These are phyloP conservation scores for Sebastes minor DNA, from an alignment of 2,797 vertebrate species.

Conservation along the genomic window DNA sequence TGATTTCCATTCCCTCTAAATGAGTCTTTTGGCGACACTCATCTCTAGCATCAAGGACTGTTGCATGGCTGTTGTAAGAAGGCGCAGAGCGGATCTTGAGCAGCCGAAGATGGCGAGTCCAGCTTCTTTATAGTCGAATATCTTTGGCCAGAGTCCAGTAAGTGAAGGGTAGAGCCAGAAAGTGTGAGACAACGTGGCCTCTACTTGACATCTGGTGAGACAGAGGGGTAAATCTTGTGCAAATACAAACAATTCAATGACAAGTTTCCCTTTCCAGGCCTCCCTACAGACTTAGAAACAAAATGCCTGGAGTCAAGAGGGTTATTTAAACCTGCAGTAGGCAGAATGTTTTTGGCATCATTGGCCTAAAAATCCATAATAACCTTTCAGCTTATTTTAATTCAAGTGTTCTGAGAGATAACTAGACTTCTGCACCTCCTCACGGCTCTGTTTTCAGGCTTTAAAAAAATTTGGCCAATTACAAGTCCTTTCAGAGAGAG, in stretches of 20 bases:
- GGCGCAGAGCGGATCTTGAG: background rate
- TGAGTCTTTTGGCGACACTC: background rate
- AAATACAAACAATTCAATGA: background rate
- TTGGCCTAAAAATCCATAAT: too few species aligned
- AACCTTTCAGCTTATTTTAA: too few species aligned
- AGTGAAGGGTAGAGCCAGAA: background rate
- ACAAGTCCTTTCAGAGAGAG: too few species aligned
- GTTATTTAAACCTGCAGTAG: background rate
- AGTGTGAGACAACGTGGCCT: background rate
- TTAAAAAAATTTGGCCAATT: too few species aligned
- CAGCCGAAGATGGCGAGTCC: background rate
- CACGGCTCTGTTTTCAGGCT: too few species aligned
- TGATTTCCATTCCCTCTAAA: background rate
- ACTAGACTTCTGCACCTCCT: too few species aligned
- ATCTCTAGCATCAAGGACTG: background rate
- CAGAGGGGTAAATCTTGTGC: background rate
- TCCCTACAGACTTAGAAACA: background rate
- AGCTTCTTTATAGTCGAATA: background rate
- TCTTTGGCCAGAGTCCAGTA: background rate
- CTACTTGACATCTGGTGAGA: background rate
- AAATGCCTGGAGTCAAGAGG: background rate
- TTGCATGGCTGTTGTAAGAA: background rate
- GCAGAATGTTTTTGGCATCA: too few species aligned
- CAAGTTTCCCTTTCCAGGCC: background rate
- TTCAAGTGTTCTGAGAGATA: too few species aligned